Conservation (phyloP, 2,797 vertebrate genomes). For the Mustela erminea region DNA sequence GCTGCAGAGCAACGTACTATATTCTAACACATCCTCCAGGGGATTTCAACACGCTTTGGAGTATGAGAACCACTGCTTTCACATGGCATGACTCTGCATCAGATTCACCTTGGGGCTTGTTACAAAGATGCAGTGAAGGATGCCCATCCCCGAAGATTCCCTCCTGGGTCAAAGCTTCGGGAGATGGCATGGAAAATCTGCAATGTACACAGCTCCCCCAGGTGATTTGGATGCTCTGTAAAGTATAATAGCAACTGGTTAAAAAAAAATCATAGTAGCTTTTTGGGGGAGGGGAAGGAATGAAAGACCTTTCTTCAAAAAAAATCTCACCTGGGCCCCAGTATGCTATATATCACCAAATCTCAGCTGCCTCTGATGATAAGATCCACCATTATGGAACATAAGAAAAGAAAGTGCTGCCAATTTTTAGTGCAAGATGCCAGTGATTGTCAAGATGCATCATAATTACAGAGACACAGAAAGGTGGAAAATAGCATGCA, state of each 20-base stretch:
- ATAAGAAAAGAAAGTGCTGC: background rate
- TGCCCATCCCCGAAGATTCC: fast-evolving
- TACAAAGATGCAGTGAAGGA: background rate
- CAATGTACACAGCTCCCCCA: background rate
- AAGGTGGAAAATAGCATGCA: background rate
- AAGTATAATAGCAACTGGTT: background rate
- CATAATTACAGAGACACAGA: background rate
- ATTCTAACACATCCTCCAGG: background rate
- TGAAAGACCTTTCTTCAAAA: background rate
- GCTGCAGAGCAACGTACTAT: background rate
- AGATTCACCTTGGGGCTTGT: background rate
- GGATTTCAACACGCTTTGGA: background rate
- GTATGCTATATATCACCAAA: background rate
- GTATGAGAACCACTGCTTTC: background rate
- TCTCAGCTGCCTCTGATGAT: background rate
- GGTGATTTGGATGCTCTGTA: too few relatives aligned
- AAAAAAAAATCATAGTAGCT: background rate
- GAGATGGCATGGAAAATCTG: too few relatives aligned
- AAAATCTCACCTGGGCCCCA: background rate
- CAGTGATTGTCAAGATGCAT: background rate
- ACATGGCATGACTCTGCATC: fast-evolving
- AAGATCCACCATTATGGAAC: background rate
- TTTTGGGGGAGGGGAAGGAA: too few relatives aligned
- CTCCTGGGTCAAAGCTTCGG: background rate
- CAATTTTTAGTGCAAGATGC: background rate